A percentile compares a stretch with the other conserved stretches of the same genome.
These are phyloP conservation scores for Sialis fuliginosa DNA, from an alignment of 2,888 invertebrate genomes.

Conservation along the genomic window DNA sequence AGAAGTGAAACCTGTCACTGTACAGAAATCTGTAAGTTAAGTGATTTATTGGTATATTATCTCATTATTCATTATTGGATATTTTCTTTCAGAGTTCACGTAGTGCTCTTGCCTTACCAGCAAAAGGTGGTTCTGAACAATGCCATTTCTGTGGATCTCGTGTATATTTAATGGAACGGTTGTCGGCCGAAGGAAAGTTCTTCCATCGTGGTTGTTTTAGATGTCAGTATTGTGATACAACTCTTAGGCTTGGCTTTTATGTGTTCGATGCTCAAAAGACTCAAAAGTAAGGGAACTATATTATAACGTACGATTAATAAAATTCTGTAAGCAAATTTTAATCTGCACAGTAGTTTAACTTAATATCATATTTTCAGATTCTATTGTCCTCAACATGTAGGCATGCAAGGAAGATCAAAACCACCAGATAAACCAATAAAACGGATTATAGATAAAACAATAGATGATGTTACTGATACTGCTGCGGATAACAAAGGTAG, in stretches of 20 bases:
- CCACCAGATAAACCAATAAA: conserved; percentile 23
- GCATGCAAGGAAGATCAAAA: conserved; percentile 35
- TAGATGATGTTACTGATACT: conserved; percentile 31
- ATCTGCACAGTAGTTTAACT: neutral
- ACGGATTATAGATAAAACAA: conserved; percentile 28
- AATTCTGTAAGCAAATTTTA: too few species aligned
- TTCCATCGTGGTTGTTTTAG: conserved; percentile 88
- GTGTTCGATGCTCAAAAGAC: conserved; percentile 51
- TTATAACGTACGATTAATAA: neutral
- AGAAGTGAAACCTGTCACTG: conserved; percentile 19
- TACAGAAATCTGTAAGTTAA: conserved; percentile 34
- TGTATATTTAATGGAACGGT: conserved; percentile 86
- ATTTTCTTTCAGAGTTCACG: conserved; percentile 32
- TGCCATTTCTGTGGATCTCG: conserved; percentile 81
- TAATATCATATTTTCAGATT: conserved; percentile 27
- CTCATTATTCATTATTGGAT: conserved; percentile 6
- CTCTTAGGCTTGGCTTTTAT: conserved; percentile 64
- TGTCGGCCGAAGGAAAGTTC: conserved; percentile 76
- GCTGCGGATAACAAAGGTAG: conserved; percentile 11
- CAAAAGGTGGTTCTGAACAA: conserved; percentile 50
- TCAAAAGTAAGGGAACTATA: conserved; percentile 18
- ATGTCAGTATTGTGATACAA: conserved; percentile 80
- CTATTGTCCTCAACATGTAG: conserved; percentile 60
- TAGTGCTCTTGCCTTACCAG: conserved; percentile 37
- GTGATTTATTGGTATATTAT: neutral